Evolutionary conservation across 2,888 invertebrate species (phyloP), one percentile per base, ranked within the genome.

Genomic region (Harmothoe impar): DNA sequence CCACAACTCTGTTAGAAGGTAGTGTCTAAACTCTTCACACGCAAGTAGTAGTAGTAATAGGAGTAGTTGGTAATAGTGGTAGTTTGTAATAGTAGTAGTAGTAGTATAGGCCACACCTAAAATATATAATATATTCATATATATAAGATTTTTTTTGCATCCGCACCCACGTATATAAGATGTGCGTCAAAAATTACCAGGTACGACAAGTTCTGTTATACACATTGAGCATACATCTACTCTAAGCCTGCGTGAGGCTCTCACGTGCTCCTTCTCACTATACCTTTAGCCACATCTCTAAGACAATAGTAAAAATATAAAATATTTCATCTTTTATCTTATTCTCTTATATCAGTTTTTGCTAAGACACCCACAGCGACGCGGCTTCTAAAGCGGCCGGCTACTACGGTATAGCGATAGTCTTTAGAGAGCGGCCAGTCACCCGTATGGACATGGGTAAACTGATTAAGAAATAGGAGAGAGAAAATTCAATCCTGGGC

Each of bases 141-240:
- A 86, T 86, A 86, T 54, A 54, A 81, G 54, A 54, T 52, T 52
- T 86, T 43, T 86, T 86, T 86, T 86, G 86, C 86, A 86, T 86
- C 86, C 86, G 86, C 86, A 86, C 86, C 56, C 86, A 86, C 54
- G n/a, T 86, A 86, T 86, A 86, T 86, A 54, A 86, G 86, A 86
- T 86, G 86, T 86, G 86, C 86, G 86, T 56, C 81, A 33, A 81
- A 81, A 81, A 81, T 81, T 81, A 81, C 81, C 81, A 81, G 20
- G 3, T 81, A 81, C 81, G 81, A 81, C 81, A 43, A 43, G 56
- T 86, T 54, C 86, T 43, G 84, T 25, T 84, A 86, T 29, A 86
- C 86, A 86, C 86, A 86, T 86, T 86, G 86, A 86, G 86, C 86
- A 7, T 86, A 54, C 86, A 5, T 25, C 86, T 86, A 52, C 25